Base-by-base conservation (phyloP, 2,113 vertebrate genomes). In the Microcebus jonahi region DNA sequence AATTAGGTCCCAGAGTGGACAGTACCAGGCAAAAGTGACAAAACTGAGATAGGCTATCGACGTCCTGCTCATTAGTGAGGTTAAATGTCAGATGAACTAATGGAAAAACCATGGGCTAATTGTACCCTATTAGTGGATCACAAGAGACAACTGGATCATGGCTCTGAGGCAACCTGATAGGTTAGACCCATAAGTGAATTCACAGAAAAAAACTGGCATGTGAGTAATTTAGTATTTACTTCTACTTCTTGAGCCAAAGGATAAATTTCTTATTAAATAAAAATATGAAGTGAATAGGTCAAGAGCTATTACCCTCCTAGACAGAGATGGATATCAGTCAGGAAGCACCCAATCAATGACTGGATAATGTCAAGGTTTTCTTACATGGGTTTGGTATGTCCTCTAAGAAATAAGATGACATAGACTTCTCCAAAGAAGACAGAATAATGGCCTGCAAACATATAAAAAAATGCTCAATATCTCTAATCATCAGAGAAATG, bases 261-360 rank as follows among this genome's bases (percentile, higher is more conserved):
- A 67, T 63, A 65, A 42, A 8, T 76, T 86, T 89, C 20, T 71
- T 31, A 50, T 39, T 77, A 59, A 88, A 77, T 11, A 36, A 31
- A 75, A 85, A n/a, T 39, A 36, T 53, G 42, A 81, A 80, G 29
- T 53, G 57, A 67, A 50, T 15, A 21, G 59, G 31, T 53, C 42
- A 50, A 39, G 53, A 45, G 45, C 45, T 13, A 14, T 57, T 8
- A 34, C 12, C 8, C 15, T 85, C 20, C 8, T 29, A 73, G 59
- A 83, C 3, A 15, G 9, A 88, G 59, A 36, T 31, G 6, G 10
- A 68, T 48, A 31, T 73, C 3, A 48, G 8, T 27, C 15, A 10
- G 50, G 11, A 67, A 17, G 9, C 21, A 23, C 14, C 0, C 13
- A 10, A 2, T 39, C 39, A 12, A 2, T 48, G 45, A 11, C 15